Conservation (phyloP, 1,140 invertebrate genomes). For the Rhynchophorus ferrugineus region DNA sequence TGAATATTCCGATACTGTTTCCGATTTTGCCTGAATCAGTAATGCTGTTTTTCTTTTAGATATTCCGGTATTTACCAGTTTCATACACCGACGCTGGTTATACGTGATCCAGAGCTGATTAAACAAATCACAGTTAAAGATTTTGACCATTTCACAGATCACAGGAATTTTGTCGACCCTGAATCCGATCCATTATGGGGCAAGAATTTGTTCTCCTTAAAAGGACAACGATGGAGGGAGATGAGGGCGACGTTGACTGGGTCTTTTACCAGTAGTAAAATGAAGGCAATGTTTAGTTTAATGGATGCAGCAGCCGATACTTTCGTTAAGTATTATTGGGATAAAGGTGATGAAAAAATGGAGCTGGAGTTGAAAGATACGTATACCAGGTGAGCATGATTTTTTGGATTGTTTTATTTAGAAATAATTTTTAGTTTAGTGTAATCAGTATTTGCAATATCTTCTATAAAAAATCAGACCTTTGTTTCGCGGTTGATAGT, state of each 20-base stretch:
- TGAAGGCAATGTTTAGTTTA: slow-evolving; percentile 38
- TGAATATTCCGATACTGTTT: neutral
- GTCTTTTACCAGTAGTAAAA: slow-evolving; percentile 41
- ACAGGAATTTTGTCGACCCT: slow-evolving; percentile 16
- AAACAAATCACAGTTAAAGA: slow-evolving; percentile 37
- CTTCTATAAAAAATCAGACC: neutral
- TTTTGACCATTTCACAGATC: slow-evolving; percentile 42
- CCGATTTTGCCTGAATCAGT: neutral
- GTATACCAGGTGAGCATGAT: slow-evolving; percentile 11
- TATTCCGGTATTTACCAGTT: slow-evolving; percentile 41
- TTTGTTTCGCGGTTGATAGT: slow-evolving; percentile 35
- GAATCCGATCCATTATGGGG: slow-evolving; percentile 16
- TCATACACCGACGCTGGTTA: slow-evolving; percentile 43
- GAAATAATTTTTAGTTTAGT: neutral
- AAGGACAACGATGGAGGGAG: slow-evolving; percentile 38
- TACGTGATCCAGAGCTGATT: slow-evolving; percentile 50
- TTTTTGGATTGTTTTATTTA: neutral
- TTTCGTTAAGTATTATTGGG: slow-evolving; percentile 32
- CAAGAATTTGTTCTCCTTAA: slow-evolving; percentile 16
- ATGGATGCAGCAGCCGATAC: slow-evolving; percentile 33
- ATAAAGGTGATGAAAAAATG: slow-evolving; percentile 26
- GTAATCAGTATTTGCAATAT: neutral
- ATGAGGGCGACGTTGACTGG: slow-evolving; percentile 40
- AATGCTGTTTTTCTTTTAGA: slow-evolving; percentile 5
- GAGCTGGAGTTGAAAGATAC: slow-evolving; percentile 27